Evolutionary conservation across 2,797 vertebrate genomes (phyloP), one percentile per base, ranked within the genome.

Genomic region (Kryptopterus vitreolus): DNA sequence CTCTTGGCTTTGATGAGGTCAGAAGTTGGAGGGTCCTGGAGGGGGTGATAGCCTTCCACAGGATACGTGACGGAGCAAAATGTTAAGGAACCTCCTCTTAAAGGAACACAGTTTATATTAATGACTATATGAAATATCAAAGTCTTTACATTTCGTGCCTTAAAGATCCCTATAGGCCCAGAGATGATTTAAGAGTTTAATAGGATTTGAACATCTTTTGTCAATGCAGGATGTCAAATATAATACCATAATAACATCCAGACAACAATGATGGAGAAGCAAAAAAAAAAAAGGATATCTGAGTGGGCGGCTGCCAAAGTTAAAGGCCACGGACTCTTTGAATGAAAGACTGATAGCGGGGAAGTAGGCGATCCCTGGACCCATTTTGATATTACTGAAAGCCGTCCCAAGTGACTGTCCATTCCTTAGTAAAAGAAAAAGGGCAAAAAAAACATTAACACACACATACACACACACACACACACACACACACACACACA

Each of bases 281-380:
- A 57, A 13, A 87, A 38, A 43, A 57, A 13, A 87, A 38, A 43
- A 93, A 97, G 95, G 98, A 99, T 99, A 99, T 98, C 97, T 91
- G 86, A 99, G 95, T 0, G 98, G 98, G 52, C 96, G 93, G 87
- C 96, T 98, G 78, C 98, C 98, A 0, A 99, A 98, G 92, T 99
- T 99, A 89, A 99, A 99, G n/a, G 96, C 97, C 87, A 99, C 98
- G 0, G 97, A 99, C 88, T 99, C 97, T 88, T 98, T 98, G 85
- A 99, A 99, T 0, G 98, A 99, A 10, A 99, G 93, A 87, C 98
- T 99, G 92, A 99, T 99, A 82, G 97, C 97, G 1, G 98, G 98
- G 81, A 99, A 99, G 88, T 99, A 99, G 1, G 98, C 97, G 50
- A 98, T 90, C 0, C 96, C 97, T 0, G 95, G 92, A 9, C 98